These are phyloP conservation scores for Limosa lapponica DNA, from an alignment of 2,797 vertebrate species.

Conservation along the genomic window DNA sequence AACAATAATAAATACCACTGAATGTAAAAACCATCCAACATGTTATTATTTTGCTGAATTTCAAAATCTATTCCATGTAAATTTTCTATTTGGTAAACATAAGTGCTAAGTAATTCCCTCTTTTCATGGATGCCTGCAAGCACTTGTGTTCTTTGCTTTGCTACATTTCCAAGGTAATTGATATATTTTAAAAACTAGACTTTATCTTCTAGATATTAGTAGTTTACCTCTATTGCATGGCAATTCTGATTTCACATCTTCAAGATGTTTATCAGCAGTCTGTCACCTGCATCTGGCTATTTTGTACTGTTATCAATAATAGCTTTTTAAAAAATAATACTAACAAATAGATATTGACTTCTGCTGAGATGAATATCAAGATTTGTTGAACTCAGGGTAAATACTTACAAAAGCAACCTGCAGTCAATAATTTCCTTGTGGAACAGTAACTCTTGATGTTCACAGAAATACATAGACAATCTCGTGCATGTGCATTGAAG, in stretches of 20 bases:
- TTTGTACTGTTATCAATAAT: background rate
- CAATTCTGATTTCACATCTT: background rate
- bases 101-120: background rate
- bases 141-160: background rate
- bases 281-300: background rate
- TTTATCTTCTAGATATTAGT: background rate
- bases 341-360: slow-evolving; percentile 11
- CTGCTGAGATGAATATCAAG: slow-evolving; percentile 12
- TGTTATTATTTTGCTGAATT: background rate
- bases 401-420: background rate
- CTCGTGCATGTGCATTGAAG: background rate
- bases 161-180: background rate
- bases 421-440: background rate
- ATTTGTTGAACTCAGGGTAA: slow-evolving; percentile 14
- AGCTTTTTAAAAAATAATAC: background rate
- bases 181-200: background rate
- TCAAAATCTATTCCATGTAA: background rate
- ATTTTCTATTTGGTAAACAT: background rate
- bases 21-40: background rate
- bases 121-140: background rate
- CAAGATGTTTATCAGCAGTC: background rate
- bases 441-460: background rate
- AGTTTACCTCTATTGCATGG: background rate
- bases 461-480: rapidly evolving
- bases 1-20: background rate